Conservation (phyloP, 2,113 vertebrate species). For the Nibea coibor region DNA sequence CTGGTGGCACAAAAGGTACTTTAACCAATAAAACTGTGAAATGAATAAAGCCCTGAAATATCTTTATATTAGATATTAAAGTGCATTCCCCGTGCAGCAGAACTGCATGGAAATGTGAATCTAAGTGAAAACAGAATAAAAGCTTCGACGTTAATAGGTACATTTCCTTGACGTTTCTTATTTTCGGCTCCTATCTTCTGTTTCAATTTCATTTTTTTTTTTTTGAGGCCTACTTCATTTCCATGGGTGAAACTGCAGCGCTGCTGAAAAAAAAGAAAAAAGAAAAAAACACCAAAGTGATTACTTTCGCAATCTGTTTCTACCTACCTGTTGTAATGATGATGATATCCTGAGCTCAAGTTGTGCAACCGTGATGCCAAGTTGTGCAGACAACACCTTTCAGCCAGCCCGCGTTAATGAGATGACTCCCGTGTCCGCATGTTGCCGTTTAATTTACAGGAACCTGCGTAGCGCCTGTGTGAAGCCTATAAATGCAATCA, state of each 20-base stretch:
- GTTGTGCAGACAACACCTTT: slow-evolving; percentile 38
- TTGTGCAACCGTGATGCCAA: slow-evolving; percentile 21
- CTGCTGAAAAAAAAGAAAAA: slow-evolving; percentile 16
- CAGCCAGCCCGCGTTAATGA: slow-evolving; percentile 49
- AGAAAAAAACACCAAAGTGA: slow-evolving; percentile 4
- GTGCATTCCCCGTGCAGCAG: slow-evolving; percentile 14
- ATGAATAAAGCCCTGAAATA: slow-evolving; percentile 51
- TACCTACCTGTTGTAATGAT: slow-evolving; percentile 45
- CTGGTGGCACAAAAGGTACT: slow-evolving; percentile 26
- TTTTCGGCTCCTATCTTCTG: slow-evolving; percentile 43
- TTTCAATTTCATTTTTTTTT: slow-evolving; percentile 30
- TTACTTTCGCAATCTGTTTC: slow-evolving; percentile 31
- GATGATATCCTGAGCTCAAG: slow-evolving; percentile 49
- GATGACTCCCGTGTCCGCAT: slow-evolving; percentile 29
- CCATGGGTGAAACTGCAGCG: slow-evolving; percentile 9
- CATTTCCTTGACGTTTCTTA: slow-evolving; percentile 37
- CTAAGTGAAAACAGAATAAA: slow-evolving; percentile 40
- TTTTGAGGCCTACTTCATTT: slow-evolving; percentile 45
- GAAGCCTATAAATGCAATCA: slow-evolving; percentile 21
- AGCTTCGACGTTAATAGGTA: slow-evolving; percentile 30
- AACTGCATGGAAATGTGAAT: slow-evolving; percentile 29
- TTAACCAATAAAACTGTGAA: slow-evolving; percentile 52
- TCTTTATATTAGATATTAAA: slow-evolving; percentile 54
- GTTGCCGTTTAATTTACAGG: slow-evolving; percentile 48
- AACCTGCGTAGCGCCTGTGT: slow-evolving; percentile 14